A percentile compares a stretch with the other conserved stretches of the same genome.
Conservation (phyloP, 1,140 invertebrate genomes). For the Megalopta genalis region DNA sequence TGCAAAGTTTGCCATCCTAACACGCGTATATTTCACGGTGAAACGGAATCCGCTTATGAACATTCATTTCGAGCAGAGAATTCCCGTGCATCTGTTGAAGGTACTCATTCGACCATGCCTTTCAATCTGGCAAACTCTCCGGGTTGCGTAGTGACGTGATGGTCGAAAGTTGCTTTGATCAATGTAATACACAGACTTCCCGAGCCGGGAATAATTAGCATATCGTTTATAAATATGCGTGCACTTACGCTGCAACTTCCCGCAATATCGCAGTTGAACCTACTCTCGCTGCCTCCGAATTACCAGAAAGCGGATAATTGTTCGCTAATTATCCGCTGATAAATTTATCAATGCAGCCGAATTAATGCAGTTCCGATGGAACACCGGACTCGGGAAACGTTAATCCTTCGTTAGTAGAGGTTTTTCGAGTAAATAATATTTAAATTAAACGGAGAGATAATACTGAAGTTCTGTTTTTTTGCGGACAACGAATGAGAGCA, state of each 20-base stretch:
- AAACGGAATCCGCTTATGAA: slow-evolving; percentile 38
- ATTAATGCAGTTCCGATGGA: too few species aligned
- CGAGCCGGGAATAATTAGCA: background rate
- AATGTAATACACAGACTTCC: background rate
- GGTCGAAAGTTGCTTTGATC: background rate
- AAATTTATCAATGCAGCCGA: too few species aligned
- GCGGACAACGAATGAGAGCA: too few species aligned
- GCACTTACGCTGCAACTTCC: background rate
- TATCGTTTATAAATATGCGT: background rate
- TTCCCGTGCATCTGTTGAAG: slow-evolving; percentile 1
- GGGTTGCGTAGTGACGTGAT: background rate
- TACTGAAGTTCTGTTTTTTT: too few species aligned
- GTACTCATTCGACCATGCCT: background rate
- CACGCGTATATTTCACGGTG: slow-evolving; percentile 33
- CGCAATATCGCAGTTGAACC: too few species aligned
- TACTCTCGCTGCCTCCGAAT: too few species aligned
- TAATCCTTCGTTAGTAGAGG: too few species aligned
- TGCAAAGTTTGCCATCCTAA: slow-evolving; percentile 25
- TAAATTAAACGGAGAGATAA: too few species aligned
- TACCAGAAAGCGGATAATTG: too few species aligned
- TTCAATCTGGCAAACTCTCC: background rate
- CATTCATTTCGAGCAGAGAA: slow-evolving; percentile 21
- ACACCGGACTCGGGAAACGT: too few species aligned
- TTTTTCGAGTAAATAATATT: too few species aligned
- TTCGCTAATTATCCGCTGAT: too few species aligned